Conservation (phyloP, 1,140 invertebrate genomes). For the Orussus abietinus region DNA sequence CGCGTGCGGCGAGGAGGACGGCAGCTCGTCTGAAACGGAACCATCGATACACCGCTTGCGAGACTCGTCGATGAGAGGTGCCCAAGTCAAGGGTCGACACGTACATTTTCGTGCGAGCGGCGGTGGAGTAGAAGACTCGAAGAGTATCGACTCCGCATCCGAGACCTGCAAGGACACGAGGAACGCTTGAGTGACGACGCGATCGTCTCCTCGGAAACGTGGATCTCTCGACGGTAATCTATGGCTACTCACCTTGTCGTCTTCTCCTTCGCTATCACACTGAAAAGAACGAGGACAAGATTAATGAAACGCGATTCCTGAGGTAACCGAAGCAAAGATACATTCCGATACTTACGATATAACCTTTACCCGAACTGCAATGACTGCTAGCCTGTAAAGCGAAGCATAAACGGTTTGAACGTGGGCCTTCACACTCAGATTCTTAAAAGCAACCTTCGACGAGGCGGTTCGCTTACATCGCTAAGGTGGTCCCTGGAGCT, state of each 20-base stretch:
- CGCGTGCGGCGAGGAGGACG: conserved; percentile 54
- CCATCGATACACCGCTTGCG: too few species aligned
- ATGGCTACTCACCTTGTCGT: conserved; percentile 69
- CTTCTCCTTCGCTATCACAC: conserved; percentile 87
- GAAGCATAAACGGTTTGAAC: too few species aligned
- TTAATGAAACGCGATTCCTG: conserved; percentile 20
- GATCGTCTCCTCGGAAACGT: too few species aligned
- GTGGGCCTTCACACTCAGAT: too few species aligned
- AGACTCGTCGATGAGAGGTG: too few species aligned
- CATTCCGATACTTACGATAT: conserved; percentile 73
- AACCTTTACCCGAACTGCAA: conserved; percentile 83
- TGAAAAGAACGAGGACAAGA: conserved; percentile 56
- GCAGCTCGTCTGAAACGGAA: conserved; percentile 45
- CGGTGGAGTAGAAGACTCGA: conserved; percentile 63
- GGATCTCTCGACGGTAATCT: too few species aligned
- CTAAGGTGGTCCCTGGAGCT: conserved; percentile 75
- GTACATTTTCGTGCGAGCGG: conserved; percentile 59
- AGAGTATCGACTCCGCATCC: conserved; percentile 72
- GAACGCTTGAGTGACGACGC: conserved; percentile 1
- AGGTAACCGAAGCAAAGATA: conserved; percentile 34
- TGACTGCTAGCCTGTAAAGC: conserved; percentile 74
- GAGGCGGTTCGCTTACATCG: conserved; percentile 67
- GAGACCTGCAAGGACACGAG: conserved; percentile 58
- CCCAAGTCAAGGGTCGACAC: too few species aligned
- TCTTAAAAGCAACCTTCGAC: conserved; percentile 13